Percentiles rank a stretch among this genome's conserved stretches.
Evolutionary conservation across 2,888 invertebrate genomes (phyloP).

Genomic region (Helobdella robusta): DNA sequence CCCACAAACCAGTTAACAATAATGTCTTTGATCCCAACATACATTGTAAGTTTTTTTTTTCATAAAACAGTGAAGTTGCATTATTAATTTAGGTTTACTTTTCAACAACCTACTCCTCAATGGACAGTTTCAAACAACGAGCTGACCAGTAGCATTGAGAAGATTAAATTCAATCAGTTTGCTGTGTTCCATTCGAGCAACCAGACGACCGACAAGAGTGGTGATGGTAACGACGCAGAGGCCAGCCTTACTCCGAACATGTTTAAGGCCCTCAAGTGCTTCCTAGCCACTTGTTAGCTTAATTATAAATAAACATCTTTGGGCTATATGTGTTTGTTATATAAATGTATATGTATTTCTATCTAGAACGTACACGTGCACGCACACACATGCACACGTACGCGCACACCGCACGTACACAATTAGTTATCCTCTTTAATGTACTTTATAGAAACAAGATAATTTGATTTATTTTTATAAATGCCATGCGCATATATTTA

Average conservation of each 20-base stretch:
- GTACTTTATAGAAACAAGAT: no score
- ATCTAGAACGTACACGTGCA: not conserved
- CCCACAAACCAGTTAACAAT: slow-evolving; percentile 47
- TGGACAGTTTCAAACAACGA: slow-evolving; percentile 19
- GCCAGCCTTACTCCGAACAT: not conserved
- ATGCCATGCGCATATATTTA: no score
- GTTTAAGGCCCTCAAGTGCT: slow-evolving; percentile 1
- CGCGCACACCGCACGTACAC: no score
- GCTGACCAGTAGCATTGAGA: slow-evolving; percentile 4
- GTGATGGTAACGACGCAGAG: not conserved
- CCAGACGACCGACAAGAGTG: not conserved
- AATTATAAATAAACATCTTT: not conserved
- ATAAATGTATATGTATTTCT: not conserved
- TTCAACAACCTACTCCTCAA: no score
- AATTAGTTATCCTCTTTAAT: no score
- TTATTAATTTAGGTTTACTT: not conserved
- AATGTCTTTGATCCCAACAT: slow-evolving; percentile 71
- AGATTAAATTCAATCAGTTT: slow-evolving; percentile 18
- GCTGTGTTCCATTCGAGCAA: not conserved
- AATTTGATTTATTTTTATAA: no score
- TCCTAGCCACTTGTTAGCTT: not conserved
- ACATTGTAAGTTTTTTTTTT: slow-evolving; percentile 58
- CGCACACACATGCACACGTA: no score
- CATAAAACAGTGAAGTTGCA: not conserved
- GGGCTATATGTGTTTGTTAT: not conserved